These are phyloP conservation scores for Nannobrachium achirus DNA, from an alignment of 2,113 vertebrate species.

Conservation along the genomic window DNA sequence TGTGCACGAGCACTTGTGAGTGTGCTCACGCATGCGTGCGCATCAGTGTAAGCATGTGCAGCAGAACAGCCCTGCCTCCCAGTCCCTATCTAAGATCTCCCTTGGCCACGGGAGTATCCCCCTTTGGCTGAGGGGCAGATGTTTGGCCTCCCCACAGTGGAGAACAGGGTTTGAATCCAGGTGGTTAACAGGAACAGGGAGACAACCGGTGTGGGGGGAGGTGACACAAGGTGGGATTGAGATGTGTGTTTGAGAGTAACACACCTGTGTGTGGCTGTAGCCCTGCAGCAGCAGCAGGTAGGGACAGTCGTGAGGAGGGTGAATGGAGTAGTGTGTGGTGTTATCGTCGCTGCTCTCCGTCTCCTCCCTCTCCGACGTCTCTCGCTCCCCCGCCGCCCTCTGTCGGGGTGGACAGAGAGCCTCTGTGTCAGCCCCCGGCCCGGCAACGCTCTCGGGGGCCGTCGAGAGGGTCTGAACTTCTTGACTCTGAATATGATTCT, in stretches of 20 bases:
- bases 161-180: too few relatives aligned
- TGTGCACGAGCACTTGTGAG: neutral
- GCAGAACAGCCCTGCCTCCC: too few relatives aligned
- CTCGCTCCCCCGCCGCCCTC: slow-evolving; percentile 62
- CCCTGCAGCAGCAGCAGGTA: slow-evolving; percentile 85
- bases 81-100: too few relatives aligned
- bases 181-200: too few relatives aligned
- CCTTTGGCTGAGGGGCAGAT: too few relatives aligned
- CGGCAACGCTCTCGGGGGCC: slow-evolving; percentile 22
- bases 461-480: neutral
- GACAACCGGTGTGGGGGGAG: neutral
- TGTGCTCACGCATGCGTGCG: slow-evolving; percentile 4
- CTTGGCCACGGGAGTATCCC: too few relatives aligned
- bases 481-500: slow-evolving; percentile 36
- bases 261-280: slow-evolving; percentile 79
- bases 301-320: slow-evolving; percentile 81
- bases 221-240: neutral
- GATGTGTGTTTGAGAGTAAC: neutral
- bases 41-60: too few relatives aligned
- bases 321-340: slow-evolving; percentile 82
- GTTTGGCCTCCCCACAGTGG: too few relatives aligned
- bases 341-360: slow-evolving; percentile 81
- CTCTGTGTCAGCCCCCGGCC: slow-evolving; percentile 57
- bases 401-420: slow-evolving; percentile 50
- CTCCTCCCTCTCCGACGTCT: slow-evolving; percentile 78